Evolutionary conservation across 2,888 invertebrate species (phyloP), one percentile per base, ranked within the genome.

Genomic region (Phengaris alcon): DNA sequence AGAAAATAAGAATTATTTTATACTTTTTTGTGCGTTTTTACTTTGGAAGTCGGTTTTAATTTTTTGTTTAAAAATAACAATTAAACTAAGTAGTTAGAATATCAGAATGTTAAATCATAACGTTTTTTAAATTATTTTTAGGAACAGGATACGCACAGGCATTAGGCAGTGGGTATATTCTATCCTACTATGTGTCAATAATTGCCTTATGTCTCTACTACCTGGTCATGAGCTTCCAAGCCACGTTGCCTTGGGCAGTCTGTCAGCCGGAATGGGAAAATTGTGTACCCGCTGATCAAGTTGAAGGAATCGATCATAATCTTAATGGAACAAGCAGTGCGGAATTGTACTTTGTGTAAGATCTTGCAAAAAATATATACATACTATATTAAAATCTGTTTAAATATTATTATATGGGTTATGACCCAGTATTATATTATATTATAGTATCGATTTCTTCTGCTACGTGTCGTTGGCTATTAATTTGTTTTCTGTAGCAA

Each of bases 131-230:
- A 4, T 75, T 10, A 22, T 84, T 84, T 84, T 73, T 82, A 96
- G 96, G 96, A 76, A 94, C 96, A n/a, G 96, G 96, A 7, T 95
- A 95, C 82, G 96, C 96, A 0, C 96, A 96, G 83, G 93, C 95
- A 3, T 84, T 96, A 0, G 95, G 95, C 0, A 95, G 95, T 6
- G 85, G 92, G 54, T 95, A 95, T 79, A 95, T 97, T 0, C 94
- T 96, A 0, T 95, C 96, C 0, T 97, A 97, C 86, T 97, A 97
- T 85, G 96, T 96, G 76, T 95, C 96, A 0, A 89, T 97, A 74
- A 95, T 97, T 89, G 96, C 96, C 0, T 85, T 97, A 46, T 96
- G 96, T 3, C 85, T 97, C 2, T 97, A 95, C 86, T 97, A 97
- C 87, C 89, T 97, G 80, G 87, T 95, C 13, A 95, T 95, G 82